Conservation (phyloP, 1,140 invertebrate genomes). For the Tribolium castaneum region DNA sequence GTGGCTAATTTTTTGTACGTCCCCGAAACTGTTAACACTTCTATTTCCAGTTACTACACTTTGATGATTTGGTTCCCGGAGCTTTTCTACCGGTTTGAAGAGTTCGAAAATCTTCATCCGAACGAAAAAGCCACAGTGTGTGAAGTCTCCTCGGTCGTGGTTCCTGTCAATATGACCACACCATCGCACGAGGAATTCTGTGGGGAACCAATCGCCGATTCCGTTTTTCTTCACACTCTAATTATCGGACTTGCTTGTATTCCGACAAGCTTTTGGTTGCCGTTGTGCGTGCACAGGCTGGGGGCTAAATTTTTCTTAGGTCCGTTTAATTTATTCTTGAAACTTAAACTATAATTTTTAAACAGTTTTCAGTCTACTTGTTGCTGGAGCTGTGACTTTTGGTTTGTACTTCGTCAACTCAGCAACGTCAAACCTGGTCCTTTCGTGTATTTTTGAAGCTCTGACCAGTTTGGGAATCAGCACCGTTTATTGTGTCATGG, state of each 20-base stretch:
- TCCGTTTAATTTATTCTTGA: constrained; percentile 52
- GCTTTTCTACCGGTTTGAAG: constrained; percentile 80
- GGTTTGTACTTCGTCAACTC: constrained; percentile 81
- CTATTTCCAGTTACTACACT: constrained; percentile 76
- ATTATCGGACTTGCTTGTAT: constrained; percentile 80
- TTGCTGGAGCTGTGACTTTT: constrained; percentile 78
- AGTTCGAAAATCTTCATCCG: constrained; percentile 73
- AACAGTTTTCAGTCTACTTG: constrained; percentile 77
- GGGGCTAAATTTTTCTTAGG: constrained; percentile 81
- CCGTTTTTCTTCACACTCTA: constrained; percentile 78
- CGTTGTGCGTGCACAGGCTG: constrained; percentile 77
- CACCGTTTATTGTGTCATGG: constrained; percentile 79
- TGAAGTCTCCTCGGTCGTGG: constrained; percentile 73
- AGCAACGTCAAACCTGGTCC: constrained; percentile 75
- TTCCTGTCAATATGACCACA: constrained; percentile 54
- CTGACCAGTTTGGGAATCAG: constrained; percentile 80
- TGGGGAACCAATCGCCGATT: constrained; percentile 69
- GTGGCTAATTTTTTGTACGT: constrained; percentile 60
- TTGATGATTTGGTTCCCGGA: constrained; percentile 88
- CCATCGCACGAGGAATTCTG: constrained; percentile 65
- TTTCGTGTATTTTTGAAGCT: constrained; percentile 81
- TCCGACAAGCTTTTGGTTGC: constrained; percentile 78
- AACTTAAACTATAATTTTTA: constrained; percentile 41
- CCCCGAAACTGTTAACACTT: neutral
- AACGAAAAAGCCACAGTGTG: constrained; percentile 75